A percentile compares a stretch with the other conserved stretches of the same genome.
phyloP scores from a whole-genome alignment of 1,140 invertebrate genomes.

The Tetragonula clypearis region DNA sequence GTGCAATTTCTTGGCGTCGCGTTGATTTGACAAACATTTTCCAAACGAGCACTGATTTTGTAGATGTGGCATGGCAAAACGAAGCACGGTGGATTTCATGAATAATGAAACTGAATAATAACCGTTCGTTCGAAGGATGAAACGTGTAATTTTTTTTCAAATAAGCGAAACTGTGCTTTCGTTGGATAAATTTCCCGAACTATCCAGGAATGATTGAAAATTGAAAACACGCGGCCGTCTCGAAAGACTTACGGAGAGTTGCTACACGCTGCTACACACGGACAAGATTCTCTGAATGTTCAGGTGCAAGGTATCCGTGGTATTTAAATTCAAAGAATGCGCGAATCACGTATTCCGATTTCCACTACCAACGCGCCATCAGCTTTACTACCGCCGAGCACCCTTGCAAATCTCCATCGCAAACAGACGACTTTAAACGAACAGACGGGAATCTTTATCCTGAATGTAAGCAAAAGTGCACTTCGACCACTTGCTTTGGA shows the following conservation, averaged over 20 bases:
- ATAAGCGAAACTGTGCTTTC: background rate
- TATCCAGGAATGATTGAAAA: background rate
- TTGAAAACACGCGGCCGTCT: background rate
- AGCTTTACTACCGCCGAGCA: background rate
- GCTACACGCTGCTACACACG: background rate
- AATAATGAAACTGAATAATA: too few relatives aligned
- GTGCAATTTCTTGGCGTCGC: too few relatives aligned
- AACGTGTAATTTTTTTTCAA: background rate
- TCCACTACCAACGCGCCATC: background rate
- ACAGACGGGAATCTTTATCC: background rate
- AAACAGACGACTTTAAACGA: conserved; percentile 5
- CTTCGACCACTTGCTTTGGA: background rate
- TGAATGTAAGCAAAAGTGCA: background rate
- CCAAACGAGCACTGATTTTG: too few relatives aligned
- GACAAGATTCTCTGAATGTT: background rate
- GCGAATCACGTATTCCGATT: conserved; percentile 2
- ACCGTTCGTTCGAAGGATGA: too few relatives aligned
- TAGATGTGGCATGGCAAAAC: too few relatives aligned
- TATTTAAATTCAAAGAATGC: conserved; percentile 4
- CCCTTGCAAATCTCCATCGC: conserved; percentile 1
- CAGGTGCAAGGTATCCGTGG: background rate
- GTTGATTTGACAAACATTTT: too few relatives aligned
- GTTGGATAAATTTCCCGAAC: background rate
- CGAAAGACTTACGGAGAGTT: background rate
- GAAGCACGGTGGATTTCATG: too few relatives aligned